Conservation (phyloP, 2,888 invertebrate genomes). For the Heteropelma amictum region DNA sequence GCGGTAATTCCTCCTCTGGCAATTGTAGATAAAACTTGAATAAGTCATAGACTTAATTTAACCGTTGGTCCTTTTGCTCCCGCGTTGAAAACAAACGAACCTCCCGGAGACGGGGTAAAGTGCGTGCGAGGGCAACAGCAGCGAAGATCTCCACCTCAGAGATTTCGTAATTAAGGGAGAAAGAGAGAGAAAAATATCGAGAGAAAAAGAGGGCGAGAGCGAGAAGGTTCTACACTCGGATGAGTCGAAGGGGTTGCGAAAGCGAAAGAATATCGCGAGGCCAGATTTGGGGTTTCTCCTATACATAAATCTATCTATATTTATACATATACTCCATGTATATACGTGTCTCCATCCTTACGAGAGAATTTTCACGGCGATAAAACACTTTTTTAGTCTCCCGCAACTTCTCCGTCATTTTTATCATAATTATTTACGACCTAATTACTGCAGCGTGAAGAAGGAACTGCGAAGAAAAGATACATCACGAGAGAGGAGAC, state of each 20-base stretch:
- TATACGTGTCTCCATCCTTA: not conserved
- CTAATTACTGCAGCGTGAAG: slow-evolving; percentile 68
- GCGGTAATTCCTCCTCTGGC: slow-evolving; percentile 72
- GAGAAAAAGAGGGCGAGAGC: slow-evolving; percentile 28
- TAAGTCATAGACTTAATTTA: slow-evolving; percentile 78
- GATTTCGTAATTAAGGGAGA: slow-evolving; percentile 76
- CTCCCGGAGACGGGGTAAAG: slow-evolving; percentile 32
- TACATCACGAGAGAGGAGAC: not conserved
- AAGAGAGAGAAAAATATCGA: slow-evolving; percentile 41
- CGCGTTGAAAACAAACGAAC: slow-evolving; percentile 38
- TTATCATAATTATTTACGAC: slow-evolving; percentile 76
- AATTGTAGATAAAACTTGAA: slow-evolving; percentile 77
- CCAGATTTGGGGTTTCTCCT: slow-evolving; percentile 66
- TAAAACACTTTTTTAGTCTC: slow-evolving; percentile 61
- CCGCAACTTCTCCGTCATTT: slow-evolving; percentile 72
- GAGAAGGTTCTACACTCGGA: slow-evolving; percentile 49
- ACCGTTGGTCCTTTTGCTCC: slow-evolving; percentile 51
- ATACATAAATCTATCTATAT: not conserved
- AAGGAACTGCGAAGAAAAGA: not conserved
- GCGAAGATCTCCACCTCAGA: slow-evolving; percentile 67
- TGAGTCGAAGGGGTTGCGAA: slow-evolving; percentile 60
- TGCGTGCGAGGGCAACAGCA: slow-evolving; percentile 45
- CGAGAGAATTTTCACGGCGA: slow-evolving; percentile 56
- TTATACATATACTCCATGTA: not conserved
- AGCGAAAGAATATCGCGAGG: slow-evolving; percentile 63